Base-by-base conservation (phyloP, 2,888 invertebrate genomes). In the Anaspis maculata region DNA sequence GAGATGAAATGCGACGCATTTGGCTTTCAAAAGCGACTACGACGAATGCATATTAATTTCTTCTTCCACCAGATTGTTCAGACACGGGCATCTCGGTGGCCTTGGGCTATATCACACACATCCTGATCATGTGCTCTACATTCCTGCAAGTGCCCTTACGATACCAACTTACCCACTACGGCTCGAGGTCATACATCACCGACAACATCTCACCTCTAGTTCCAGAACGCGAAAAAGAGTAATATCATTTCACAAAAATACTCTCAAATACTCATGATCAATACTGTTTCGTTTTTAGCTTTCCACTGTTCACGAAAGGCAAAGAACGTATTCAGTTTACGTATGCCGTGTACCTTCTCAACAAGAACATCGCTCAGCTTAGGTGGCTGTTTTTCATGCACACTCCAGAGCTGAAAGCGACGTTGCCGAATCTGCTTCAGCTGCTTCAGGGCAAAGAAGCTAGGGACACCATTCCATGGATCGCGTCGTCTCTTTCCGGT, bases 301-400 rank as follows among this genome's bases (percentile, higher is more conserved):
- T 91, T 61, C 90, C 91, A 0, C 66, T 94, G 9, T 90, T 79
- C 62, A 76, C 79, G 1, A 76, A 82, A 51, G 81, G 85, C 24
- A 85, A 84, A 49, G 85, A 87, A 54, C 74, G 77, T 38, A 74
- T 83, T 5, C 73, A 84, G 46, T 90, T 91, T 58, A 80, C 86
- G 40, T 94, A 94, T 64, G 95, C 83, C 3, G 83, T 95, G 42
- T 95, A 87, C 59, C 70, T 95, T 9, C 68, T 96, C 15, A 95
- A 95, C 68, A 94, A 92, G 66, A 92, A 96, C 59, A 85, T 97
- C 41, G 89, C 89, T 1, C 96, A 97, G 65, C 65, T 95, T 39
- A 66, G 86, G 28, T 85, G 83, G 74, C 79, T 80, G 25, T 77
- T 82, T 44, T 82, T 81, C 1, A 66, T 86, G 24, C 73, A 80